A percentile compares a stretch with the other conserved stretches of the same genome.
These are phyloP conservation scores for Troides helena DNA, from an alignment of 2,888 invertebrate species.

Conservation along the genomic window DNA sequence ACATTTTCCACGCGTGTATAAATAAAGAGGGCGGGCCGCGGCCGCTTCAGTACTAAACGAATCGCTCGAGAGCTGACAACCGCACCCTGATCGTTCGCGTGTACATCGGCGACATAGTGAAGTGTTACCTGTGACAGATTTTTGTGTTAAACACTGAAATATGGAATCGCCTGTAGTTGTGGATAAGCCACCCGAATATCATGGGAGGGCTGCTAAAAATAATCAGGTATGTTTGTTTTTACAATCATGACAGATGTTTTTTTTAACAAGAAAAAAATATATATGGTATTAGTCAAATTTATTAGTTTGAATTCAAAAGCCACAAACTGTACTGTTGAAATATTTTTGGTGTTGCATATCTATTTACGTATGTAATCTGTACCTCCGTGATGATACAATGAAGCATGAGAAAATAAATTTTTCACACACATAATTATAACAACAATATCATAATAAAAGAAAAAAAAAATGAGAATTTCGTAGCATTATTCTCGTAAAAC, in stretches of 20 bases:
- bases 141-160: conserved; percentile 54
- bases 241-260: background rate
- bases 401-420: too few species aligned
- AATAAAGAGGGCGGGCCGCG: conserved; percentile 50
- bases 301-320: too few species aligned
- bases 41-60: conserved; percentile 62
- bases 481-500: too few species aligned
- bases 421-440: too few species aligned
- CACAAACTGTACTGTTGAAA: too few species aligned
- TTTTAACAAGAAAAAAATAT: too few species aligned
- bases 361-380: too few species aligned
- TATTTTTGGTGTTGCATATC: too few species aligned
- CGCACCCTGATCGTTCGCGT: conserved; percentile 37
- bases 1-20: conserved; percentile 51
- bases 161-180: conserved; percentile 83
- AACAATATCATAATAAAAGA: too few species aligned
- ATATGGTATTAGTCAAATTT: too few species aligned
- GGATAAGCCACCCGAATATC: conserved; percentile 81
- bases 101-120: conserved; percentile 52
- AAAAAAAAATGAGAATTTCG: too few species aligned
- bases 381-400: too few species aligned
- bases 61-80: conserved; percentile 49
- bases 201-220: conserved; percentile 56
- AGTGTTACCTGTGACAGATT: conserved; percentile 66
- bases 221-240: conserved; percentile 61